phyloP scores from a whole-genome alignment of 2,888 invertebrate species.

The Phyllotreta cruciferae region DNA sequence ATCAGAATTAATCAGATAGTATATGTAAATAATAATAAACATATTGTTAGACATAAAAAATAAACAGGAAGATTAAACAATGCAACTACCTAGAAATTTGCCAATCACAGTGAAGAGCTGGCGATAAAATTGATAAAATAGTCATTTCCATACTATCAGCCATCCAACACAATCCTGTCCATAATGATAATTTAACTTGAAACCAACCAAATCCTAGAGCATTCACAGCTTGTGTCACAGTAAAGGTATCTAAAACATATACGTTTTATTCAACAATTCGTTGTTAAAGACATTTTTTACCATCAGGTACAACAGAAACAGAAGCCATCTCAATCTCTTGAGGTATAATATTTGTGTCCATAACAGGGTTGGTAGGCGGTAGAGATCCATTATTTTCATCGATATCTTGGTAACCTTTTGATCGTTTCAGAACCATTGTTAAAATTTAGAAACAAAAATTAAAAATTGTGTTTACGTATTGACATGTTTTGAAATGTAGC shows the following conservation, averaged over 20 bases:
- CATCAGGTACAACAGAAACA: conserved; percentile 81
- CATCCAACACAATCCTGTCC: conserved; percentile 93
- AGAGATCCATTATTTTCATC: conserved; percentile 61
- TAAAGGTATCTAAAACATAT: conserved; percentile 75
- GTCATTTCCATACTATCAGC: conserved; percentile 99
- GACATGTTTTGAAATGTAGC: conserved; percentile 15
- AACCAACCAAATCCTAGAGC: conserved; percentile 88
- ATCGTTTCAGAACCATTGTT: conserved; percentile 62
- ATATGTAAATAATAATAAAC: no score
- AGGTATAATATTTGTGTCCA: conserved; percentile 62
- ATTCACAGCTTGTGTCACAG: conserved; percentile 86
- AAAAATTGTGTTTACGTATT: conserved; percentile 31
- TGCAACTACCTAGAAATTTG: conserved; percentile 72
- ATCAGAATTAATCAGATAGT: no score
- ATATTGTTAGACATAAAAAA: neutral
- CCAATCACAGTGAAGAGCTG: conserved; percentile 95
- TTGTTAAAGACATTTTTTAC: conserved; percentile 59
- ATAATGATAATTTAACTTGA: conserved; percentile 84
- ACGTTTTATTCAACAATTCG: conserved; percentile 4
- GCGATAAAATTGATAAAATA: conserved; percentile 90
- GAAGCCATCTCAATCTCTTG: conserved; percentile 81
- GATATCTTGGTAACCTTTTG: conserved; percentile 69
- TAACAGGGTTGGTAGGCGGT: conserved; percentile 51
- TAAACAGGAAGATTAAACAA: neutral
- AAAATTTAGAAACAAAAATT: conserved; percentile 12